Evolutionary conservation across 2,888 invertebrate genomes (phyloP).

Genomic region (Latrodectus hesperus): DNA sequence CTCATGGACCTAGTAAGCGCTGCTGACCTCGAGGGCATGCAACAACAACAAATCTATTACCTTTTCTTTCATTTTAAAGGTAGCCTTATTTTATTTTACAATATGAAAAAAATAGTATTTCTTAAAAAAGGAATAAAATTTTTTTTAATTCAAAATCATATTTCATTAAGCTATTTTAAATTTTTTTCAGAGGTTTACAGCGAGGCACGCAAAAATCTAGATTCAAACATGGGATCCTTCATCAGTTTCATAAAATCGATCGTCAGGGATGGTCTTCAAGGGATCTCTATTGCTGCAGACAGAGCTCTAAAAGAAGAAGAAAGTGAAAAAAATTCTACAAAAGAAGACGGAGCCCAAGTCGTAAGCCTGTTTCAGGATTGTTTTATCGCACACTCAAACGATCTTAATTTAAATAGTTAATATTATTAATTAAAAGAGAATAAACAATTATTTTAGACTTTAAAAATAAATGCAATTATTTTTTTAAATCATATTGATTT

Average conservation of each 20-base stretch:
- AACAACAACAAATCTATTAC: too few species aligned
- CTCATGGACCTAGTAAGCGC: background rate
- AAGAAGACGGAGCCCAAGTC: background rate
- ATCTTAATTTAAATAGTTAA: too few species aligned
- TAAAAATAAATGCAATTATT: too few species aligned
- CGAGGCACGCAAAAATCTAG: conserved; percentile 10
- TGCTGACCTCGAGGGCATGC: background rate
- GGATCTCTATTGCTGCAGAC: conserved; percentile 22
- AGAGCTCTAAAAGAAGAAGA: conserved; percentile 30
- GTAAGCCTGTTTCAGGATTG: too few species aligned
- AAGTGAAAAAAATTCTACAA: conserved; percentile 5
- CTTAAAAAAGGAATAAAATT: background rate
- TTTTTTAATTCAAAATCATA: background rate
- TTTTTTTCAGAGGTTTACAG: conserved; percentile 27
- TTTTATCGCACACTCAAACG: too few species aligned
- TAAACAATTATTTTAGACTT: too few species aligned
- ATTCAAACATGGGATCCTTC: conserved; percentile 12
- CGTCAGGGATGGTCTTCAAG: conserved; percentile 35
- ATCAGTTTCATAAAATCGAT: conserved; percentile 29
- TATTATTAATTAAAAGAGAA: too few species aligned
- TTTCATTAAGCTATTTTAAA: background rate
- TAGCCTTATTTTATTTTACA: background rate
- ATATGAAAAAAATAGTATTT: background rate
- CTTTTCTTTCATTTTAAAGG: too few species aligned
- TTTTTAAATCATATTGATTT: too few species aligned